Evolutionary conservation across 2,113 vertebrate species (phyloP).

Genomic region (Silurus asotus): DNA sequence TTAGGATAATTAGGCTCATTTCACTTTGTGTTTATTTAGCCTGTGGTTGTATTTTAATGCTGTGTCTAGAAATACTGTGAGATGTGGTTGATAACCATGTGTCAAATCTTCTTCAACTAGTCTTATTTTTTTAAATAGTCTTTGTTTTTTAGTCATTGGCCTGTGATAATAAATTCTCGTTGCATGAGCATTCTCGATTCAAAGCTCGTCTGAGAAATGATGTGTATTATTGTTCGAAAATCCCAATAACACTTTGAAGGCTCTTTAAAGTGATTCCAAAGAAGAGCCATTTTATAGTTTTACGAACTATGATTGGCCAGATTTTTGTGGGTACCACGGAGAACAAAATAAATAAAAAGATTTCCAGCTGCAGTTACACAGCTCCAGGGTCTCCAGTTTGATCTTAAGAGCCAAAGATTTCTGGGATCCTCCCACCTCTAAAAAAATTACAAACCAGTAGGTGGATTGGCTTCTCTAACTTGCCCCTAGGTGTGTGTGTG

Average conservation of each 20-base stretch:
- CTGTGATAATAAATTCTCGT: neutral
- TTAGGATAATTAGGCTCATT: slow-evolving; percentile 68
- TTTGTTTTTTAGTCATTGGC: neutral
- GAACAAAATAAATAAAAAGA: neutral
- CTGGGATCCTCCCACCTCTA: neutral
- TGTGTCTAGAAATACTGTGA: neutral
- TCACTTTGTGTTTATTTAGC: slow-evolving; percentile 46
- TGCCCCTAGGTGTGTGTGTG: too few species aligned
- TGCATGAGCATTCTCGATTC: neutral
- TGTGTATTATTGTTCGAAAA: neutral
- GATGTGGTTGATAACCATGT: neutral
- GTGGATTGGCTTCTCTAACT: neutral
- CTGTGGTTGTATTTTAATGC: slow-evolving; percentile 38
- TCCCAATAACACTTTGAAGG: neutral
- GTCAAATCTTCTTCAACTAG: neutral
- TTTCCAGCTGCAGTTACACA: neutral
- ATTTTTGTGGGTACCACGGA: neutral
- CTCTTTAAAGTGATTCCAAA: neutral
- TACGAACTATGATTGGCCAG: neutral
- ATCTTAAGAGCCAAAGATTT: neutral
- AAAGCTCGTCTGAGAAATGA: neutral
- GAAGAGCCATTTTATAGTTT: neutral
- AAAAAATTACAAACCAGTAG: neutral
- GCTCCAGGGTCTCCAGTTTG: neutral
- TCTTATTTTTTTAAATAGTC: too few species aligned